Base-by-base conservation (phyloP, 2,113 vertebrate species). In the Romanogobio albipinnatus region DNA sequence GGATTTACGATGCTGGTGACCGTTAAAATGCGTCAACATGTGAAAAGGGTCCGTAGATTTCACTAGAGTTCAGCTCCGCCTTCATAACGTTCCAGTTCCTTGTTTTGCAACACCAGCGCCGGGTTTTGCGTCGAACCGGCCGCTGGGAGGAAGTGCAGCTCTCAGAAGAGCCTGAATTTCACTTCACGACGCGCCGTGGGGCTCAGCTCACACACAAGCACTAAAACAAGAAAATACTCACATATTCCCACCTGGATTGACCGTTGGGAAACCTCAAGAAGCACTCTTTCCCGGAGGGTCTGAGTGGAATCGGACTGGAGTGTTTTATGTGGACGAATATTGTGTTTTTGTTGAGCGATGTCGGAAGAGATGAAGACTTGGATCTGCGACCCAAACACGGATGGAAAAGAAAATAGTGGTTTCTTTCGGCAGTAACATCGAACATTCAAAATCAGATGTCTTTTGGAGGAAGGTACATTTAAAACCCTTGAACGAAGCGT, bases 391-490 rank as follows among this genome's bases (percentile, higher is more conserved):
- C 85, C 53, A 56, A 89, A 85, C 81, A 85, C 90, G 90, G 90
- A 90, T 89, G 88, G 87, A 43, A 83, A 88, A 86, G 68, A 81
- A 79, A 85, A 81, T 64, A 86, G 61, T 86, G 78, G 39, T 49
- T 81, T 81, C 76, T 85, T 76, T 82, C 73, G 61, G 59, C 82
- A 86, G 26, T 66, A 85, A 53, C 74, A 56, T 49, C 62, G 53
- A 71, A 49, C 33, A 56, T 68, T 73, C 64, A 5, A 58, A 43
- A 43, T 22, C 66, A 3, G 29, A 62, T 29, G 39, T 73, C 5
- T 76, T 84, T 86, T 71, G 82, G 71, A 62, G 15, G 74, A 61
- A 87, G 13, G 56, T 22, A 33, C 79, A 33, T 29, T 51, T 56
- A 85, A 83, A 51, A 39, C 61, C 58, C 33, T 58, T 53, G 64